A percentile compares a stretch with the other conserved stretches of the same genome.
Evolutionary conservation across 2,113 vertebrate species (phyloP).

Genomic region (Cololabis saira): DNA sequence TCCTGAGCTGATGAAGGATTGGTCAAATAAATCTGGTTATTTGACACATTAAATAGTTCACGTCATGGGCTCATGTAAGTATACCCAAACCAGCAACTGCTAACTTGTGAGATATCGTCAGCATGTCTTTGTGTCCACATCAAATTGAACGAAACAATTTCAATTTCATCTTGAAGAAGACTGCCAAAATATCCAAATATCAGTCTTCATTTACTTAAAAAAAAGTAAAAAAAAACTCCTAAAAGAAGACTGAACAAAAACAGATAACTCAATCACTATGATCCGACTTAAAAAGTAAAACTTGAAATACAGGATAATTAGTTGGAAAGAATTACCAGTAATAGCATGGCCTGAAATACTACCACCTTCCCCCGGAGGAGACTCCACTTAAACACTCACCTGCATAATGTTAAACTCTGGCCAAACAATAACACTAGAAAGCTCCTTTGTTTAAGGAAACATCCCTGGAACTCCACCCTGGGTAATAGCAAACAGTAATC

Average conservation of each 20-base stretch:
- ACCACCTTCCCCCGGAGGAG: slow-evolving; percentile 28
- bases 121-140: no score
- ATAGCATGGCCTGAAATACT: slow-evolving; percentile 37
- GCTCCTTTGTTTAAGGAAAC: slow-evolving; percentile 57
- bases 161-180: no score
- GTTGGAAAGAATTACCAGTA: slow-evolving; percentile 40
- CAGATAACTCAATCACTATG: neutral
- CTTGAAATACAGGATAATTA: slow-evolving; percentile 9
- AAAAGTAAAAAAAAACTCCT: no score
- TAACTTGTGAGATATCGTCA: no score
- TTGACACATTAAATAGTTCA: no score
- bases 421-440: slow-evolving; percentile 50
- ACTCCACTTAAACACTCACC: slow-evolving; percentile 53
- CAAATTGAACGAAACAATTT: no score
- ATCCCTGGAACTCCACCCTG: slow-evolving; percentile 59
- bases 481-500: slow-evolving; percentile 69
- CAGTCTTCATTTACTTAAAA: no score
- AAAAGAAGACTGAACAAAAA: neutral
- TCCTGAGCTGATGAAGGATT: no score
- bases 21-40: no score
- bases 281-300: accelerated
- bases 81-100: no score
- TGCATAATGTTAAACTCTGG: slow-evolving; percentile 39
- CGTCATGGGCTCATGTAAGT: no score
- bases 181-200: no score